phyloP scores from a whole-genome alignment of 92 coral and sea anemone genomes.

The Phenganax subtilis region DNA sequence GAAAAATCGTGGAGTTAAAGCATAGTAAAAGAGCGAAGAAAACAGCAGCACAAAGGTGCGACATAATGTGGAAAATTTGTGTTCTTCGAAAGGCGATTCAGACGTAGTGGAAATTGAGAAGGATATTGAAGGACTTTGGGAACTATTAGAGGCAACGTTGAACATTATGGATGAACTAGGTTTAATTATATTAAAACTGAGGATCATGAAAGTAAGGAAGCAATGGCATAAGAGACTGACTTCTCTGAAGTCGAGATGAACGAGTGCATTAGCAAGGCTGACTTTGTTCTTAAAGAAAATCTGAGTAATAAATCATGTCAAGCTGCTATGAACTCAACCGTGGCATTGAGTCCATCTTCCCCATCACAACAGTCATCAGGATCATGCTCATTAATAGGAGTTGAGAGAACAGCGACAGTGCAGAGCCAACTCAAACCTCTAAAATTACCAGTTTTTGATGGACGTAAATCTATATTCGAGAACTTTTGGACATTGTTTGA shows the following conservation, averaged over 20 bases:
- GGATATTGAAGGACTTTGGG: background rate
- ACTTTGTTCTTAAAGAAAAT: background rate
- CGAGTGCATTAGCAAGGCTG: background rate
- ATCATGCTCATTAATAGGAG: background rate
- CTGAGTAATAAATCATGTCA: background rate
- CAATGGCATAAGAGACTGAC: background rate
- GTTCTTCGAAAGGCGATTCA: too few relatives aligned
- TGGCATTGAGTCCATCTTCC: background rate
- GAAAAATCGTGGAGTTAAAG: background rate
- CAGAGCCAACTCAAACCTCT: background rate
- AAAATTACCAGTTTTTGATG: conserved; percentile 29
- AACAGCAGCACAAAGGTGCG: background rate
- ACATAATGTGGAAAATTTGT: too few relatives aligned
- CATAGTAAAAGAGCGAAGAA: background rate
- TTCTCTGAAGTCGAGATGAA: background rate
- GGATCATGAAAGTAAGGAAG: background rate
- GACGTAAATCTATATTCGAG: background rate
- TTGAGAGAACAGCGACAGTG: background rate
- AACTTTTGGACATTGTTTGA: conserved; percentile 13
- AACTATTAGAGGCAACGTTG: background rate
- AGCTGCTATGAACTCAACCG: background rate
- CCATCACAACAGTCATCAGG: background rate
- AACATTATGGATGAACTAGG: background rate
- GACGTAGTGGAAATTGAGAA: too few relatives aligned
- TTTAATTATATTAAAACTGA: background rate